A percentile compares a stretch with the other conserved stretches of the same genome.
phyloP scores from a whole-genome alignment of 2,113 vertebrate genomes.

The Lagopus muta region DNA sequence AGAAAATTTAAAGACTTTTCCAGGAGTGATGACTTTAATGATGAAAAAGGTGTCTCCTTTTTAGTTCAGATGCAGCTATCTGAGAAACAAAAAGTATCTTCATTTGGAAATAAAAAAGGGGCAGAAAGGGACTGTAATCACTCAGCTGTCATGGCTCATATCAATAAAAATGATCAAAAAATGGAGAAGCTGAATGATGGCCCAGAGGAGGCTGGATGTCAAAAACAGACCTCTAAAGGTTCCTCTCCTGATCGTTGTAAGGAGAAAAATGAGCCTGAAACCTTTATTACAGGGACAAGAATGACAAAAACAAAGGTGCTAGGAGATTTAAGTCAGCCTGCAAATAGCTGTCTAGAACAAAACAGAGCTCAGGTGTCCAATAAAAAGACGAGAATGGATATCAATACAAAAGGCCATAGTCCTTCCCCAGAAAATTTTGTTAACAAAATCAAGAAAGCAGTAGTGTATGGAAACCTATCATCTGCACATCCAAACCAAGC shows the following conservation, averaged over 20 bases:
- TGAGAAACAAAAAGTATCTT: conserved; percentile 23
- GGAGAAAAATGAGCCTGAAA: conserved; percentile 36
- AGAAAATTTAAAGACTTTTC: conserved; percentile 23
- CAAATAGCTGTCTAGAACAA: conserved; percentile 51
- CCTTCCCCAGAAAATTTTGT: conserved; percentile 45
- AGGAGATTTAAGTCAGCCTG: background rate
- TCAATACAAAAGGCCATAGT: conserved; percentile 14
- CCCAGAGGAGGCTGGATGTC: background rate
- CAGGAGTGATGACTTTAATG: background rate
- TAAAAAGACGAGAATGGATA: conserved; percentile 26
- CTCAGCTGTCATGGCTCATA: conserved; percentile 39
- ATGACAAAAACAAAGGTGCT: conserved; percentile 61
- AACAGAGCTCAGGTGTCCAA: conserved; percentile 48
- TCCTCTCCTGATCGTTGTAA: conserved; percentile 45
- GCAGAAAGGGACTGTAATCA: background rate
- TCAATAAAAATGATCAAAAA: conserved; percentile 45
- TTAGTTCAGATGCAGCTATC: conserved; percentile 45
- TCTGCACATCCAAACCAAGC: conserved; percentile 54
- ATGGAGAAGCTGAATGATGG: conserved; percentile 23
- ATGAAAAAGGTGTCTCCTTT: conserved; percentile 72
- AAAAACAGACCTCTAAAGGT: conserved; percentile 36
- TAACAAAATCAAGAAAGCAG: conserved; percentile 41
- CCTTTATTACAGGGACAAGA: conserved; percentile 38
- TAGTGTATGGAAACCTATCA: conserved; percentile 71
- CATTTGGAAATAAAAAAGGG: conserved; percentile 36